Evolutionary conservation across 2,888 invertebrate genomes (phyloP).

Genomic region (Diachrysia chrysitis): DNA sequence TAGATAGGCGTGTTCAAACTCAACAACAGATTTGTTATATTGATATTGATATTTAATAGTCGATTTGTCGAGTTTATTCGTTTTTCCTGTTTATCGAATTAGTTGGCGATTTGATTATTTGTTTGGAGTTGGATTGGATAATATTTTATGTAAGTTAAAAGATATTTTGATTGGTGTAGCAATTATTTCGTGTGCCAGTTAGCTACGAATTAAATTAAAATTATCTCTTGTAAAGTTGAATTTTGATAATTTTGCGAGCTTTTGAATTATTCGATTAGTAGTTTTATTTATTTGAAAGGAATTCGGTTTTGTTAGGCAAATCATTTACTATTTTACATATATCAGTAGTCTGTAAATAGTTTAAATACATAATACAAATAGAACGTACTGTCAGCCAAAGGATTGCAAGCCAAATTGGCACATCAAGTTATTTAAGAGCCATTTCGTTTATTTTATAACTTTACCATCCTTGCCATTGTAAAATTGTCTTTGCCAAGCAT

Average conservation of each 20-base stretch:
- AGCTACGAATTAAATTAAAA: not conserved
- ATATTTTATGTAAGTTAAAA: constrained; percentile 3
- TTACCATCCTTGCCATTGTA: constrained; percentile 2
- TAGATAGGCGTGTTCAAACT: constrained; percentile 44
- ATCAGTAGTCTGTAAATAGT: constrained; percentile 1
- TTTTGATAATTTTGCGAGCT: not conserved
- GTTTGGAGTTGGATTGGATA: not conserved
- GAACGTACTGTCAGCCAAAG: constrained; percentile 39
- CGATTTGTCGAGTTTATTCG: constrained; percentile 17
- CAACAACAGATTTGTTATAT: constrained; percentile 46
- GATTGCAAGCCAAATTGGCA: constrained; percentile 52
- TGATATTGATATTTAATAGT: constrained; percentile 41
- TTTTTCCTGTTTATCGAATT: constrained; percentile 10
- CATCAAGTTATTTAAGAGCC: constrained; percentile 29
- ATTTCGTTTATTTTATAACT: constrained; percentile 21
- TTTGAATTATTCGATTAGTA: not conserved
- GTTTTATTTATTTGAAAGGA: constrained; percentile 12
- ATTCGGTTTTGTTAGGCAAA: constrained; percentile 12
- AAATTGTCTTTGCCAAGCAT: not conserved
- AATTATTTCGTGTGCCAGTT: not conserved
- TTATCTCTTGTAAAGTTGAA: constrained; percentile 4
- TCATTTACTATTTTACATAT: constrained; percentile 13
- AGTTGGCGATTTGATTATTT: constrained; percentile 10
- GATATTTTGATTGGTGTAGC: constrained; percentile 4
- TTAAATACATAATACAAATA: not conserved